A percentile compares a stretch with the other conserved stretches of the same genome.
Conservation (phyloP, 1,140 invertebrate species). For the Philopotamus ludificatus region DNA sequence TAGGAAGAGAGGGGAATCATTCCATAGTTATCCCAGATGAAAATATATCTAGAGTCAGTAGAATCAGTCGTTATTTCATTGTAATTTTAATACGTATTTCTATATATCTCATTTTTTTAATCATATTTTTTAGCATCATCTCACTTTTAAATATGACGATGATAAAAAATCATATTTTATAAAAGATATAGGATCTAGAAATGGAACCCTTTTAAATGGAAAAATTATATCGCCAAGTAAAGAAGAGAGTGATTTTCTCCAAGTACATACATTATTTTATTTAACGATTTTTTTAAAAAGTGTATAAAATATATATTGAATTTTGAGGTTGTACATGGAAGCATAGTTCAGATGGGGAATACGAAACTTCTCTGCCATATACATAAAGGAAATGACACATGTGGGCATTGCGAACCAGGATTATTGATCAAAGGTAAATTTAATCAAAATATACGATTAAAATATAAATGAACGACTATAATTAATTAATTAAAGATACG, state of each 20-base stretch:
- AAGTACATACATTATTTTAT: constrained; percentile 43
- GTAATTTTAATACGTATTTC: too few species aligned
- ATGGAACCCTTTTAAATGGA: constrained; percentile 84
- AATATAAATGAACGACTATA: too few species aligned
- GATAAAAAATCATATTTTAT: constrained; percentile 64
- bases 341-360: constrained; percentile 65
- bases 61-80: too few species aligned
- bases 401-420: constrained; percentile 87
- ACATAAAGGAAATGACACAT: constrained; percentile 81
- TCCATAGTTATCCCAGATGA: constrained; percentile 75
- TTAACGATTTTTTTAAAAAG: too few species aligned
- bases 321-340: constrained; percentile 65
- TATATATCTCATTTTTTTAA: constrained; percentile 18
- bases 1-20: constrained; percentile 77
- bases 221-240: constrained; percentile 71
- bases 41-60: constrained; percentile 74
- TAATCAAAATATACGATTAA: background rate
- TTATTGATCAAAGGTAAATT: constrained; percentile 59
- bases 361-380: constrained; percentile 83
- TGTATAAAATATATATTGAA: too few species aligned
- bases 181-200: constrained; percentile 81
- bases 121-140: constrained; percentile 66
- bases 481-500: background rate
- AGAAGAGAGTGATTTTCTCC: constrained; percentile 62
- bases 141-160: constrained; percentile 68